phyloP scores from a whole-genome alignment of 2,113 vertebrate genomes.

The Hydropotes inermis region DNA sequence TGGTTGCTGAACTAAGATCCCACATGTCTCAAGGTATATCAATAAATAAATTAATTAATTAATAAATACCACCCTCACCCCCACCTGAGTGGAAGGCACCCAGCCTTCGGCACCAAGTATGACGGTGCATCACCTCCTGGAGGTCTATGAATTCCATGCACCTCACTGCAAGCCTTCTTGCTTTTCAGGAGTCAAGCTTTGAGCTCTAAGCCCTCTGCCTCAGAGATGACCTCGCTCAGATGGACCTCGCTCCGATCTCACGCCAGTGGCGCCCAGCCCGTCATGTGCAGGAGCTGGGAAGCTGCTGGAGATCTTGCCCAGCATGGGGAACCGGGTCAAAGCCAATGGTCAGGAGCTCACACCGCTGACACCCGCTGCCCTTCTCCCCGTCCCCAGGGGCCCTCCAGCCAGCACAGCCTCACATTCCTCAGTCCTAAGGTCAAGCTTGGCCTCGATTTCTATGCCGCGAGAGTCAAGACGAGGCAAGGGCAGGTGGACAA shows the following conservation, averaged over 20 bases:
- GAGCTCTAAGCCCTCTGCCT: not conserved
- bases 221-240: not conserved
- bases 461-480: not conserved
- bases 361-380: fast-evolving
- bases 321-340: not conserved
- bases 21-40: not conserved
- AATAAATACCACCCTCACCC: not conserved
- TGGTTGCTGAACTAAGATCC: not conserved
- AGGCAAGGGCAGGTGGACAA: not conserved
- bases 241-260: not conserved
- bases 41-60: not conserved
- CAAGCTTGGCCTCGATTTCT: not conserved
- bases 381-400: not conserved
- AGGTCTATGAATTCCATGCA: fast-evolving
- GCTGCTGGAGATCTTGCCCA: not conserved
- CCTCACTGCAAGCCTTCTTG: not conserved
- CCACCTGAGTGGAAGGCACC: not conserved
- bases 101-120: not conserved
- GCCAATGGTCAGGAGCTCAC: not conserved
- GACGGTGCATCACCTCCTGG: not conserved
- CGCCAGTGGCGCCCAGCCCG: not conserved
- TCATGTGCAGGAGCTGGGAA: not conserved
- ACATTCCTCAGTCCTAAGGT: not conserved
- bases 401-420: too few relatives aligned
- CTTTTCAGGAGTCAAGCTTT: not conserved